Base-by-base conservation (phyloP, 2,888 invertebrate genomes). In the Asteroscopus sphinx region DNA sequence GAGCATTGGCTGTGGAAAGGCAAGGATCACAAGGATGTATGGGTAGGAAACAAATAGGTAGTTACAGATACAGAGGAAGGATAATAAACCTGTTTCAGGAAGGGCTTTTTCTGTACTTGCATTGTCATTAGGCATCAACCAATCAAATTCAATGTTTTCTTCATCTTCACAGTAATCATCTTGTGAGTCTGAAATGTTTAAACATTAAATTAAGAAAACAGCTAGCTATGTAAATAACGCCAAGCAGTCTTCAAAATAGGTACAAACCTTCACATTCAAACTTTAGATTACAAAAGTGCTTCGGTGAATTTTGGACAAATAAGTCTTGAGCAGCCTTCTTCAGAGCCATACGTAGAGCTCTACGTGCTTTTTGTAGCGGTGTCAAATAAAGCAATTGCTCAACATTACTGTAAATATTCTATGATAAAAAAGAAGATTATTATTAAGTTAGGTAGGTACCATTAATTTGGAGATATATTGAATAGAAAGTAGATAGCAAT, bases 341-440 rank as follows among this genome's bases (percentile, higher is more conserved):
- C 55, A 93, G 83, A 68, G 91, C 95, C 68, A 83, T 80, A 53
- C 76, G 88, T 61, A 89, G 87, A 73, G 90, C 93, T 72, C 80
- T 91, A 42, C 91, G 93, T 49, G 89, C 95, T 83, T 91, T 94
- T 87, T 89, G 93, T 72, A 90, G 87, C 37, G 86, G 95, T 71
- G 87, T 92, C 61, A 95, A 65, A 61, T 80, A 85, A 11, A 85
- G 65, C 33, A 81, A 61, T 57, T 89, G 88, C 32, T 91, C 91
- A 45, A 78, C 62, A 76, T 78, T 85, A 49, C 70, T 80, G 56
- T 77, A 86, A 37, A 82, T 36, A 61, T 71, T 82, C 89, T 89
- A 70, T 9, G 78, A 79, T 55, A 12, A 51, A 45, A 32, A 0
- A 28, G 1, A 17, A 2, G 41, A 11, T 8, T 17, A 9, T 28